Base-by-base conservation (phyloP, 2,797 vertebrate species). In the Notamacropus eugenii region DNA sequence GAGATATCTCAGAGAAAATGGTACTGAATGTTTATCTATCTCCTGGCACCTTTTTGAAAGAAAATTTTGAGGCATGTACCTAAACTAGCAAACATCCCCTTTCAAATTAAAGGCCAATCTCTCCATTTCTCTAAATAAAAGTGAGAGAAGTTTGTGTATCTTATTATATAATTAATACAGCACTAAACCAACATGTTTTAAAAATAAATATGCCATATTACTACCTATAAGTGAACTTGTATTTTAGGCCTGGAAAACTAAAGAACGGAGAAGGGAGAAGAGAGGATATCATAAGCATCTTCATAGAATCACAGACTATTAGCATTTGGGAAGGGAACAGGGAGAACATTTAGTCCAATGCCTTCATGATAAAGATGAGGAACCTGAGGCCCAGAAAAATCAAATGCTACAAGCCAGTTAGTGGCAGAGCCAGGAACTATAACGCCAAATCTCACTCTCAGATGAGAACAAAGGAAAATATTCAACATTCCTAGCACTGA, bases 391-490 rank as follows among this genome's bases (percentile, higher is more conserved):
- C 5, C 46, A 12, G 46, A 34, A n/a, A 28, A 40, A 54, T 5
- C 19, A 46, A 87, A 34, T 50, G 40, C 27, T 87, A 87, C 10
- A 50, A 87, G 74, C 13, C 67, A 46, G 14, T 54, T 58, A 10
- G 3, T 40, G 27, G 19, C 54, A 54, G 28, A 59, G 52, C 54
- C 16, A 1, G 5, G 12, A 22, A 82, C 31, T 57, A 82, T 22
- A 27, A 82, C 22, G 0, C 22, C 40, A 46, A 82, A n/a, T 93
- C 87, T 82, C 54, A 11, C 87, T 92, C 58, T 52, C 62, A 0
- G 56, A 90, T 62, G 19, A 93, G 94, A 58, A 82, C 54, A 59
- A 14, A 92, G 50, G 93, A 93, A 90, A 93, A 91, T 4, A 27
- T 54, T 54, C 90, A 93, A 12, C 52, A 34, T 92, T 93, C 82